phyloP scores from a whole-genome alignment of 2,797 vertebrate genomes.

The Rhinatrema bivittatum region DNA sequence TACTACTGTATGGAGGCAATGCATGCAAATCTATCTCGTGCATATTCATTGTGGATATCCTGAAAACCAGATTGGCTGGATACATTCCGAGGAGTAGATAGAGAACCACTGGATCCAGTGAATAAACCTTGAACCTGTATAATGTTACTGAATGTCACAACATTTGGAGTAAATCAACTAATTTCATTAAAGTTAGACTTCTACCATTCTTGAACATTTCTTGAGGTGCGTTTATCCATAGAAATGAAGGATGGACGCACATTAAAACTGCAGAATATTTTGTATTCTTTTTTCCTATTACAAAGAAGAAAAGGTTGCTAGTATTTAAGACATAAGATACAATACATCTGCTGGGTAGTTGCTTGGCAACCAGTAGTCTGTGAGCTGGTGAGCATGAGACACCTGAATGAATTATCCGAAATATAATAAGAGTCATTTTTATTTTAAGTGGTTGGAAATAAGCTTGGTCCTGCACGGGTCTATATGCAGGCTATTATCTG shows the following conservation, averaged over 20 bases:
- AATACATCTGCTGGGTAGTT: constrained; percentile 14
- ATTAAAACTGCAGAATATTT: background rate
- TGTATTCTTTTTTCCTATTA: background rate
- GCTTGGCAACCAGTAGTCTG: constrained; percentile 23
- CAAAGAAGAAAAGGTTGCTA: background rate
- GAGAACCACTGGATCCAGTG: too few species aligned
- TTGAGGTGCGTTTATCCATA: too few species aligned
- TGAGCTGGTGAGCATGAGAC: constrained; percentile 1
- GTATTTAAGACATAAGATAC: background rate
- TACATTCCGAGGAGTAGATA: too few species aligned
- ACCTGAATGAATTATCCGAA: background rate
- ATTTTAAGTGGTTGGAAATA: background rate
- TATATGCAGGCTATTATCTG: background rate
- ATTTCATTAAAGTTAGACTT: too few species aligned
- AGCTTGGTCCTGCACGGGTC: background rate
- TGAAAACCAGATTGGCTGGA: too few species aligned
- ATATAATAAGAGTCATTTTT: background rate
- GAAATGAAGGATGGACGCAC: background rate
- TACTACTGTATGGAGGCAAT: too few species aligned
- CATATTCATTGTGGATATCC: too few species aligned
- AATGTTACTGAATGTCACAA: too few species aligned
- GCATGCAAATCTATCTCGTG: too few species aligned
- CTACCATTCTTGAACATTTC: too few species aligned
- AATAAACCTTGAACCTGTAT: too few species aligned
- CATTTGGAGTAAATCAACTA: too few species aligned